phyloP scores from a whole-genome alignment of 2,797 vertebrate genomes.

The Gymnoscopelus microlampas region DNA sequence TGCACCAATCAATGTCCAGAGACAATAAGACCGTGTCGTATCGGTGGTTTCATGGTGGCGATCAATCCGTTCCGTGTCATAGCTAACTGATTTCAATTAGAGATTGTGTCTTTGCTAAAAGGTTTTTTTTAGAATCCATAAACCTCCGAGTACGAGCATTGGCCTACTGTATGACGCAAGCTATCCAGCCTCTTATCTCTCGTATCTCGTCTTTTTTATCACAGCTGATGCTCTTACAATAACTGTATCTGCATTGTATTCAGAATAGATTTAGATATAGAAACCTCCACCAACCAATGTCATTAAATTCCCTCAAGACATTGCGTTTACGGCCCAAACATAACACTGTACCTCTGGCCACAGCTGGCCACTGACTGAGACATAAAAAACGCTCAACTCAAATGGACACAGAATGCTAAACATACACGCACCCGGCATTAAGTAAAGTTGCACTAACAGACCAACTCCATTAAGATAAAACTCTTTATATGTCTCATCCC shows the following conservation, averaged over 20 bases:
- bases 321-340: no score
- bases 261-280: no score
- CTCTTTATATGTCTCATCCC: conserved; percentile 39
- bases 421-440: conserved; percentile 7
- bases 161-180: not conserved
- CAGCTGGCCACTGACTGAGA: no score
- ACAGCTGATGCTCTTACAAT: not conserved
- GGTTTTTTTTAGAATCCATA: not conserved
- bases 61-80: not conserved
- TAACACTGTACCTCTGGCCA: no score
- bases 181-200: not conserved
- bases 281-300: no score
- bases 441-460: conserved; percentile 1
- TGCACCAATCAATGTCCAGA: not conserved
- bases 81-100: not conserved
- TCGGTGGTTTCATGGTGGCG: not conserved
- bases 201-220: not conserved
- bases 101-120: not conserved
- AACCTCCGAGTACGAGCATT: not conserved
- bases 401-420: not conserved
- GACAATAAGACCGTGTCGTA: not conserved
- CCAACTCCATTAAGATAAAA: not conserved
- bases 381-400: no score
- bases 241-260: no score
- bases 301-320: no score